Evolutionary conservation across 2,113 vertebrate genomes (phyloP), one percentile per base, ranked within the genome.

Genomic region (Bucco capensis): DNA sequence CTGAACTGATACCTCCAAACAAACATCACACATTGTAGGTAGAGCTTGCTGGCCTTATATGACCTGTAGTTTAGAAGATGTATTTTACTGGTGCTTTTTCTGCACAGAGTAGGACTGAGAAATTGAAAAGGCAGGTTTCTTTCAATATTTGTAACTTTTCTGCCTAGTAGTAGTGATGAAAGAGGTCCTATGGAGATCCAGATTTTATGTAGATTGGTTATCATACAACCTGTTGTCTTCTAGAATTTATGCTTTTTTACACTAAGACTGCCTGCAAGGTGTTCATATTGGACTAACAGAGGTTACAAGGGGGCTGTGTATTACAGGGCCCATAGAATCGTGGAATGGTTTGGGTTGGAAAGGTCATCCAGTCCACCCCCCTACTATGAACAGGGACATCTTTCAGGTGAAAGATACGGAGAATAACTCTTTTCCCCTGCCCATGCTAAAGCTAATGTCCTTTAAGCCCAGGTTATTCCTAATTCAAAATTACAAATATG

Each of bases 391-490:
- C 10, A 64, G 33, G 35, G 13, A 28, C 30, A 71, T 65, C n/a
- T 82, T 87, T 65, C 19, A 54, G 6, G 19, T 80, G 27, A 51
- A 64, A 69, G 10, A 25, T 28, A 12, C 5, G 4, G 40, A 35
- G 12, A 92, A 38, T 66, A 51, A 66, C 13, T 74, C 53, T 82
- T 83, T 77, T 74, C 54, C 44, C 65, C 21, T 90, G 47, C 47
- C 65, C 6, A 9, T 53, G 56, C 47, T 90, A 24, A 56, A 40
- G 76, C 35, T 73, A 56, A 53, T 78, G 24, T 76, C 24, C 40
- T 95, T 6, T 93, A 92, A 86, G 14, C 72, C 94, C 23, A 74
- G 37, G 33, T 89, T 94, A 74, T 90, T 61, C 71, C 47, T 82
- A 51, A 62, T 71, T 33, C 49, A 90, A n/a, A 67, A 56, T 6